phyloP scores from a whole-genome alignment of 2,113 vertebrate genomes.

The Rostratula benghalensis region DNA sequence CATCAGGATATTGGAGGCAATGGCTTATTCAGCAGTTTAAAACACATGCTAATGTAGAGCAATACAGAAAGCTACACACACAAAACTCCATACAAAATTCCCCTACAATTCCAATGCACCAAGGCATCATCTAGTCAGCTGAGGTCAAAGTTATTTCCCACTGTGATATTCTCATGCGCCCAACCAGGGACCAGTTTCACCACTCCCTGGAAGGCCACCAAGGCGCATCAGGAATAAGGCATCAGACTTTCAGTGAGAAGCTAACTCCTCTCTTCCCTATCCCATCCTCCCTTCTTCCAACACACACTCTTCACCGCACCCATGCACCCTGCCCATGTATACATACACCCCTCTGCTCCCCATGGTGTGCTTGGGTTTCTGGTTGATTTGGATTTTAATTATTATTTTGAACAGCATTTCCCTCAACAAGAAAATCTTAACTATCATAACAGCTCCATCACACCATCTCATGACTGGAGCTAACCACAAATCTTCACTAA shows the following conservation, averaged over 20 bases:
- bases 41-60: background rate
- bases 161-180: background rate
- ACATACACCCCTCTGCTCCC: background rate
- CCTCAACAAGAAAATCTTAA: background rate
- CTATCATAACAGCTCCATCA: background rate
- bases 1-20: background rate
- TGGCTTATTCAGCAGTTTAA: background rate
- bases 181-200: background rate
- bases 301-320: fast-evolving
- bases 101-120: background rate
- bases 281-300: background rate
- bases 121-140: background rate
- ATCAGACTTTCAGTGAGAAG: background rate
- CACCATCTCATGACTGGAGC: background rate
- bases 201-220: background rate
- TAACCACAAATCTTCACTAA: background rate
- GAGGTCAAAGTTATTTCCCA: background rate
- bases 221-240: background rate
- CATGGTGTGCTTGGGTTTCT: fast-evolving
- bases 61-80: background rate
- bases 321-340: background rate
- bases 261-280: background rate
- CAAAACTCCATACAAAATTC: background rate
- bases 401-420: background rate
- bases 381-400: background rate